Base-by-base conservation (phyloP, 2,797 vertebrate species). In the Centropyge bicolor region DNA sequence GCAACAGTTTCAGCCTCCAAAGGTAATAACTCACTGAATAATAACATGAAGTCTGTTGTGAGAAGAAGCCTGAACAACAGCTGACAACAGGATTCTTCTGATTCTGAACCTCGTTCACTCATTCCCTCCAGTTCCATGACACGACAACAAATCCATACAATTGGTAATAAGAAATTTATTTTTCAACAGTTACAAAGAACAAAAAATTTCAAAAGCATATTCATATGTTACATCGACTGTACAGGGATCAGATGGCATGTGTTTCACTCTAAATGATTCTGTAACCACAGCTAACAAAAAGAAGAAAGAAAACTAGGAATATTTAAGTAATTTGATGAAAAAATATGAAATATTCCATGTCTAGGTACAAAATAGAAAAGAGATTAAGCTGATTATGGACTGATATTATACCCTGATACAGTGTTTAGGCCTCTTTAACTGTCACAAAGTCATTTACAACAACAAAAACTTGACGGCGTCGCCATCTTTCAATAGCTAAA, bases 171-270 rank as follows among this genome's bases (percentile, higher is more conserved):
- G 93, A 94, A 91, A 93, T 95, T 95, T 95, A 95, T 95, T 95
- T 92, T 78, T 83, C 91, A 90, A 92, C 92, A 90, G 86, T 94
- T 89, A 94, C 92, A 94, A 95, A 95, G 92, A 94, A 90, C 85
- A 92, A 93, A 93, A 95, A 90, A 93, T 92, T 89, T 93, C 74
- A 91, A 94, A 95, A 94, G 91, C 92, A 89, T 95, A 84, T 92
- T 85, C 56, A 95, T 96, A 96, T 96, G 96, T 98, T 96, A 96
- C 96, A 97, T 94, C 93, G 92, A 95, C 97, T 98, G 97, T 98
- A 98, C 97, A 98, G 94, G 96, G 93, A 96, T 95, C 93, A 95
- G 92, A 96, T 95, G 96, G 94, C 94, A 93, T 94, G 91, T 94
- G 95, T 96, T 96, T 96, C 91, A 95, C 69, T 83, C 96, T 97